Evolutionary conservation across 1,140 invertebrate species (phyloP).

Genomic region (Zaprionus capensis): DNA sequence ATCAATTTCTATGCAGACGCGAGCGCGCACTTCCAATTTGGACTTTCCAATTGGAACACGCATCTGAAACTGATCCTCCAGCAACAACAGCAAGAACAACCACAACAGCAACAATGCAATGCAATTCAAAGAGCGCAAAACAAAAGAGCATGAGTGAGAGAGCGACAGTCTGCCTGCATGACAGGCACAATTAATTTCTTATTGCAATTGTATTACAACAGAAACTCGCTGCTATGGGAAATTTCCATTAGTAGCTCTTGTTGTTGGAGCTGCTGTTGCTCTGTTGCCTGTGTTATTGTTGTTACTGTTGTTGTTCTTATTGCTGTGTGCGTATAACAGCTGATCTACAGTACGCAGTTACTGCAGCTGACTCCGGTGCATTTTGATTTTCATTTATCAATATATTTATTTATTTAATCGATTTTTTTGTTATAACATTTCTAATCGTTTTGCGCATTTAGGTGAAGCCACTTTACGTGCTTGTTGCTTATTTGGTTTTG

Average conservation of each 20-base stretch:
- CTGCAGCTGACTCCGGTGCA: constrained; percentile 44
- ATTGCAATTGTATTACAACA: constrained; percentile 53
- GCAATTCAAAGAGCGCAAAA: constrained; percentile 4
- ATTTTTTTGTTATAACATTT: constrained; percentile 15
- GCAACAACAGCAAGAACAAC: constrained; percentile 1
- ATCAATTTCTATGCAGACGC: constrained; percentile 44
- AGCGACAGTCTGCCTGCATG: constrained; percentile 32
- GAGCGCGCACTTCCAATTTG: constrained; percentile 56
- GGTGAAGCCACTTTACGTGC: constrained; percentile 13
- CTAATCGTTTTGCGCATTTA: constrained; percentile 43
- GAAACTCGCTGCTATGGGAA: constrained; percentile 60
- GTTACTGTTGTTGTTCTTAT: constrained; percentile 16
- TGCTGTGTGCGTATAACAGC: constrained; percentile 63
- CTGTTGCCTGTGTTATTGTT: constrained; percentile 19
- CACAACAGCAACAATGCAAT: constrained; percentile 12
- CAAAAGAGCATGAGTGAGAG: constrained; percentile 14
- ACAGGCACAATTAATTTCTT: constrained; percentile 42
- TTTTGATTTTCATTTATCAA: constrained; percentile 58
- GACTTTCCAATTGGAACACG: constrained; percentile 67
- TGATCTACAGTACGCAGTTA: constrained; percentile 52
- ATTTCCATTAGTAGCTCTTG: constrained; percentile 59
- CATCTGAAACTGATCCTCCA: constrained; percentile 50
- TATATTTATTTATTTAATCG: constrained; percentile 5
- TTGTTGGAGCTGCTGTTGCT: constrained; percentile 24
- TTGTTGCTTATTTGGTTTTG: constrained; percentile 43